phyloP scores from a whole-genome alignment of 2,797 vertebrate genomes.

The Avahi laniger region DNA sequence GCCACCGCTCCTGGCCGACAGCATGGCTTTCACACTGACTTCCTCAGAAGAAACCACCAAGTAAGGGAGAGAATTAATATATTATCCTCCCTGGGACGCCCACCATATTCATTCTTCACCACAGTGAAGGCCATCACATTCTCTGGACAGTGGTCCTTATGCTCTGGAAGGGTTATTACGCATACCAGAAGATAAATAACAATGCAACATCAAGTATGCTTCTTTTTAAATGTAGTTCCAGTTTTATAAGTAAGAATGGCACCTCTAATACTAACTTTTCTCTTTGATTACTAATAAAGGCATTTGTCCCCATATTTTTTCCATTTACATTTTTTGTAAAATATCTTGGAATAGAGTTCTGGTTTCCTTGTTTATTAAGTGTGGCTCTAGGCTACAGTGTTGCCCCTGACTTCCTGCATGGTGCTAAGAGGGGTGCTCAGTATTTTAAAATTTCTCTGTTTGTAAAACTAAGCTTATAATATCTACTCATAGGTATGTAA shows the following conservation, averaged over 20 bases:
- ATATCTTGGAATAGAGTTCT: background rate
- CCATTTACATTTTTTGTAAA: background rate
- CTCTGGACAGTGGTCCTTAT: background rate
- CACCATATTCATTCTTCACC: background rate
- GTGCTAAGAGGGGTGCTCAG: background rate
- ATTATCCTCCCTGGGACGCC: background rate
- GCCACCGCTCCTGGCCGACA: too few species aligned
- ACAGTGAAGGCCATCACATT: background rate
- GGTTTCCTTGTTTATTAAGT: background rate
- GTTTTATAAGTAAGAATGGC: background rate
- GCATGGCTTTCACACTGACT: background rate
- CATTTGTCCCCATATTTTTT: background rate
- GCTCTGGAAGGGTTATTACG: background rate
- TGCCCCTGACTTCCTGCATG: background rate
- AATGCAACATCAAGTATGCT: background rate
- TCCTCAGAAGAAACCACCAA: background rate
- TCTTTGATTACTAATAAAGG: background rate
- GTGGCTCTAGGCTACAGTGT: background rate
- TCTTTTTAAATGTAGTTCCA: background rate
- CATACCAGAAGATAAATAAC: background rate
- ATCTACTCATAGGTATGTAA: background rate
- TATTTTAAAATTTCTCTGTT: background rate
- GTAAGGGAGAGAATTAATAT: background rate
- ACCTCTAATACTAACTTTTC: background rate
- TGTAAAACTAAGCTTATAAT: background rate